Percentiles rank a stretch among this genome's conserved stretches.
These are phyloP conservation scores for Anableps anableps DNA, from an alignment of 2,797 vertebrate genomes.

Conservation along the genomic window DNA sequence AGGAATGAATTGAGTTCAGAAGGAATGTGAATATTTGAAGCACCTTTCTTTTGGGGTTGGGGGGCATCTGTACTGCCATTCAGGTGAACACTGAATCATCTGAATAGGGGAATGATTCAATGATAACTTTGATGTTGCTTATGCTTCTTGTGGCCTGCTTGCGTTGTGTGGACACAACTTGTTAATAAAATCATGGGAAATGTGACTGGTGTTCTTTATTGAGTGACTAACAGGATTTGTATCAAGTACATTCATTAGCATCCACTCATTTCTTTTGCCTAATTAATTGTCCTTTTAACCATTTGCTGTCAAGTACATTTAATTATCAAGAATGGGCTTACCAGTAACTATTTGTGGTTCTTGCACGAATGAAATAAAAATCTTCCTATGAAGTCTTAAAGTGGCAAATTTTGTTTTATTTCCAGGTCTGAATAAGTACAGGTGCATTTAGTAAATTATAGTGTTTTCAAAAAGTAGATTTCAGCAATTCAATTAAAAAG, in stretches of 20 bases:
- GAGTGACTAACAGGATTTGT: background rate
- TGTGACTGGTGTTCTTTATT: constrained; percentile 16
- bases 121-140: constrained; percentile 37
- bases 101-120: constrained; percentile 9
- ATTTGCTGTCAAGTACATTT: background rate
- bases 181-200: constrained; percentile 57
- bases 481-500: background rate
- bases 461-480: background rate
- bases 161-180: constrained; percentile 38
- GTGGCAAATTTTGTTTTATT: no score
- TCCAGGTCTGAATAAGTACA: background rate
- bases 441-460: background rate
- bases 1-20: constrained; percentile 10
- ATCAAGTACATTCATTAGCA: background rate
- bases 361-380: no score
- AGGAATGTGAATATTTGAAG: constrained; percentile 18
- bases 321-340: background rate
- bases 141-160: constrained; percentile 47
- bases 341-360: no score
- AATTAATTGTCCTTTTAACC: background rate
- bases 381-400: no score
- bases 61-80: constrained; percentile 16
- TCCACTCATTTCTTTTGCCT: background rate
- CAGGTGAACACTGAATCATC: constrained; percentile 40
- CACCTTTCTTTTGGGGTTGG: constrained; percentile 11